Percentiles rank a stretch among this genome's conserved stretches.
Conservation (phyloP, 2,888 invertebrate genomes). For the Orthonychiurus folsomi region DNA sequence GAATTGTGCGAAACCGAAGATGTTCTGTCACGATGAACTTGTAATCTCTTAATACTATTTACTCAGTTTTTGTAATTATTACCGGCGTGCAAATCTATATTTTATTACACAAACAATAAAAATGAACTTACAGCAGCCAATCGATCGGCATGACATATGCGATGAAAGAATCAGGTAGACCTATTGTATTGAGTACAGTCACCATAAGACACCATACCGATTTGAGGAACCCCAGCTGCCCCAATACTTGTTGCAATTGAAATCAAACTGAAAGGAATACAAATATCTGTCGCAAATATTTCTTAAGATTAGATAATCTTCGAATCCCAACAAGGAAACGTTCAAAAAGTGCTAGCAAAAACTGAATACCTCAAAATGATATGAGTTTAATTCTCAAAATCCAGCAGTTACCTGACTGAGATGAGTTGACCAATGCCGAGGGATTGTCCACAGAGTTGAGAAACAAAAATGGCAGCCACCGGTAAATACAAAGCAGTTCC, state of each 20-base stretch:
- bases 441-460: slow-evolving; percentile 74
- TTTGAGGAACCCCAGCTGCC: slow-evolving; percentile 93
- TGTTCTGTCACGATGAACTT: too few relatives aligned
- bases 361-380: too few relatives aligned
- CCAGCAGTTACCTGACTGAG: slow-evolving; percentile 67
- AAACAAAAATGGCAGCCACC: slow-evolving; percentile 94
- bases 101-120: too few relatives aligned
- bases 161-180: slow-evolving; percentile 80
- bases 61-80: too few relatives aligned
- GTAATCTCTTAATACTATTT: too few relatives aligned
- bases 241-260: slow-evolving; percentile 96
- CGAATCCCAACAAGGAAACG: too few relatives aligned
- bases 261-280: slow-evolving; percentile 64
- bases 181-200: slow-evolving; percentile 85
- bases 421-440: slow-evolving; percentile 80
- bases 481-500: slow-evolving; percentile 96
- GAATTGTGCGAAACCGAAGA: too few relatives aligned
- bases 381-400: too few relatives aligned
- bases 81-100: too few relatives aligned
- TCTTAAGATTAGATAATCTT: too few relatives aligned
- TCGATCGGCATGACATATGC: slow-evolving; percentile 84
- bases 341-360: too few relatives aligned
- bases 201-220: slow-evolving; percentile 93
- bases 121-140: slow-evolving; percentile 82
- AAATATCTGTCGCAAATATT: too few relatives aligned